Evolutionary conservation across 2,113 vertebrate genomes (phyloP), one percentile per base, ranked within the genome.

Genomic region (Nothobranchius furzeri): DNA sequence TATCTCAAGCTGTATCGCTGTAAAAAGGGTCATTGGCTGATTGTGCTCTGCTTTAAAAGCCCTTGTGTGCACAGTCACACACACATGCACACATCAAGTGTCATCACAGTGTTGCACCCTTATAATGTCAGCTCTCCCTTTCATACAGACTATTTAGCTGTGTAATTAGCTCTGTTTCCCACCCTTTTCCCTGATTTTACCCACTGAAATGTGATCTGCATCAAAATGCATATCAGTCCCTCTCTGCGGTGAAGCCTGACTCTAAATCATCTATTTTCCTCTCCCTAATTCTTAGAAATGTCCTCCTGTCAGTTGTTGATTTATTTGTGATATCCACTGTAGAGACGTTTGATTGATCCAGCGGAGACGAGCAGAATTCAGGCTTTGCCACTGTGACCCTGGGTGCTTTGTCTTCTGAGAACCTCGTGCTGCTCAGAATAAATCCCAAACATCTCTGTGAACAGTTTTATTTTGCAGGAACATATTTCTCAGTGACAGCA

Each of bases 381-480:
- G 24, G 45, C 36, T 66, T 52, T 70, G 55, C 36, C 36, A 36
- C 15, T 40, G 5, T 0, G 65, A 65, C 59, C 55, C 48, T 25
- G 9, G 24, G 24, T 47, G 49, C 57, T 61, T 35, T 20, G 50
- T 61, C 40, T 70, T 53, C 52, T 45, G 50, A 9, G 0, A 54
- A 46, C 53, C 36, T 30, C 13, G 14, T 37, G 54, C 49, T 64
- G 4, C 49, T 69, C 25, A 15, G 13, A 9, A 53, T 57, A 17
- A 57, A 53, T 64, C 56, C 51, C 60, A 45, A 7, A 43, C 48
- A 56, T 56, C 13, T 15, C 52, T 57, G 14, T 11, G 52, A 46
- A 30, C 35, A 25, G 11, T 58, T 75, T 47, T 50, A 15, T 42
- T 55, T 68, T 25, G 7, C 30, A 42, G 37, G 14, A 42, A 36